Percentiles rank a stretch among this genome's conserved stretches.
These are phyloP conservation scores for Tetraneura akinire DNA, from an alignment of 1,140 invertebrate species.

Conservation along the genomic window DNA sequence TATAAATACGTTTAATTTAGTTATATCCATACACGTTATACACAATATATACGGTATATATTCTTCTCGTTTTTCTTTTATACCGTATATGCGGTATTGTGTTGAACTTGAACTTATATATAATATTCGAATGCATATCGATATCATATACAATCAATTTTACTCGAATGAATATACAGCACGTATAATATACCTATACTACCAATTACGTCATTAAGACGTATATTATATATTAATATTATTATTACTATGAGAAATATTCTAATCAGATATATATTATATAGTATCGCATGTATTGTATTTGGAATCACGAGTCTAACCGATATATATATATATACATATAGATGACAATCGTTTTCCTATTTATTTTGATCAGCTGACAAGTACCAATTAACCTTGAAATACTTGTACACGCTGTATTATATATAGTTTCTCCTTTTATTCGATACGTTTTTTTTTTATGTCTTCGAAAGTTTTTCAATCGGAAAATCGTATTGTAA, in stretches of 20 bases:
- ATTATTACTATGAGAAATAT: neutral
- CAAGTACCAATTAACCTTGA: conserved; percentile 13
- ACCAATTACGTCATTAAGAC: too few species aligned
- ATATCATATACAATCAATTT: too few species aligned
- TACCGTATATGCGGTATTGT: neutral
- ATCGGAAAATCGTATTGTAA: neutral
- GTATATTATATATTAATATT: neutral
- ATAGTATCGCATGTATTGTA: too few species aligned
- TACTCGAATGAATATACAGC: too few species aligned
- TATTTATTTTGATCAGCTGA: neutral
- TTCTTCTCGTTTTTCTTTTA: too few species aligned
- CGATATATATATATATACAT: neutral
- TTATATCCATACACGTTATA: neutral
- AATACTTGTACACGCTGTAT: neutral
- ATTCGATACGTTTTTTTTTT: neutral
- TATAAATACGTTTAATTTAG: neutral
- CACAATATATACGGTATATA: neutral
- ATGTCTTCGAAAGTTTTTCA: neutral
- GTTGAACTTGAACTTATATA: conserved; percentile 5
- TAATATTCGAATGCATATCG: neutral
- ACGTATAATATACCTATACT: too few species aligned
- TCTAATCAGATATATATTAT: too few species aligned
- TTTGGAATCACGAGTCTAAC: too few species aligned
- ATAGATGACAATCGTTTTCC: neutral
- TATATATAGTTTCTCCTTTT: neutral